Evolutionary conservation across 2,113 vertebrate species (phyloP).

Genomic region (Sorex fumeus): DNA sequence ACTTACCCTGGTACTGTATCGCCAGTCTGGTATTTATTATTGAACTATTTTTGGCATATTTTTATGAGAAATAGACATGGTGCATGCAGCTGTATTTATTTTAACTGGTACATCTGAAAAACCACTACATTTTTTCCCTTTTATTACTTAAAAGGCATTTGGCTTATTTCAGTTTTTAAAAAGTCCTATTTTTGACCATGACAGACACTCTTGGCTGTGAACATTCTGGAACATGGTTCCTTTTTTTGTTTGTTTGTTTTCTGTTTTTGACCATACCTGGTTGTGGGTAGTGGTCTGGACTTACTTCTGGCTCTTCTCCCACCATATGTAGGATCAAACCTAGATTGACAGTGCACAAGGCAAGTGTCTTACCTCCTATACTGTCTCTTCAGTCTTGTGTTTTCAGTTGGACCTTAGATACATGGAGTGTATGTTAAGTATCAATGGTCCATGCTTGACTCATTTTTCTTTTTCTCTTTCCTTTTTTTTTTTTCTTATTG

Average conservation of each 20-base stretch:
- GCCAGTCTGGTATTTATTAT: too few relatives aligned
- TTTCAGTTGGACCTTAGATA: neutral
- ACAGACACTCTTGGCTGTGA: neutral
- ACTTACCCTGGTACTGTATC: too few relatives aligned
- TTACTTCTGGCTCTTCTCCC: too few relatives aligned
- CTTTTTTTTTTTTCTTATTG: too few relatives aligned
- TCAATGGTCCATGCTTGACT: neutral
- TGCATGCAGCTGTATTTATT: conserved; percentile 8
- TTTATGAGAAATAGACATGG: neutral
- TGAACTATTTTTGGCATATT: too few relatives aligned
- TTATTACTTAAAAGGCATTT: neutral
- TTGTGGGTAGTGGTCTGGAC: too few relatives aligned
- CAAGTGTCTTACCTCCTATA: conserved; percentile 16
- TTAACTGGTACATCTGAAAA: neutral
- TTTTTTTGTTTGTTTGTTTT: too few relatives aligned
- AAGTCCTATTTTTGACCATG: neutral
- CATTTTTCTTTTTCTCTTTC: too few relatives aligned
- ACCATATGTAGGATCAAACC: too few relatives aligned
- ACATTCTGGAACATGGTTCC: neutral
- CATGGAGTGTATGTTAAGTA: conserved; percentile 12
- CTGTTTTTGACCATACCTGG: too few relatives aligned
- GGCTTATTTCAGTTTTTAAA: neutral
- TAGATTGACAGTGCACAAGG: neutral
- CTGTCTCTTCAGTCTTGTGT: neutral
- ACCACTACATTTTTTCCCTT: neutral